phyloP scores from a whole-genome alignment of 2,797 vertebrate species.

The Sebastolobus altivelis region DNA sequence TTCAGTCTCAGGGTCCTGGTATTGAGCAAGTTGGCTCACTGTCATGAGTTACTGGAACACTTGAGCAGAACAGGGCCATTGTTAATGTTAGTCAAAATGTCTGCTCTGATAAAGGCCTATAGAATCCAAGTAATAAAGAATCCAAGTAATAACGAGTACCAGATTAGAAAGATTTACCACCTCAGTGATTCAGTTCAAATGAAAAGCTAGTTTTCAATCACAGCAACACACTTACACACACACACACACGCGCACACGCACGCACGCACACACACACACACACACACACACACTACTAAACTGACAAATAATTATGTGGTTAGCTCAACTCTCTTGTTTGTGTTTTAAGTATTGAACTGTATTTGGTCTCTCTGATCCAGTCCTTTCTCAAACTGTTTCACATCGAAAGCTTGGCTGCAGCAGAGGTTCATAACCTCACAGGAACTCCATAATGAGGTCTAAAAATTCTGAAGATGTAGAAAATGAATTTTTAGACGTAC shows the following conservation, averaged over 20 bases:
- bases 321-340: background rate
- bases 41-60: background rate
- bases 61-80: background rate
- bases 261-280: no score
- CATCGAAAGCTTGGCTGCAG: background rate
- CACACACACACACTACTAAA: background rate
- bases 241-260: background rate
- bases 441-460: conserved; percentile 10
- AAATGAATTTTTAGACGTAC: background rate
- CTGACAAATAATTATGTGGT: background rate
- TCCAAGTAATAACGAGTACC: background rate
- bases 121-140: background rate
- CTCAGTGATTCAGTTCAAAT: background rate
- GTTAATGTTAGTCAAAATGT: background rate
- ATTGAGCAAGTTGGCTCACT: background rate
- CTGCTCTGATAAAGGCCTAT: background rate
- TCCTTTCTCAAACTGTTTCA: conserved; percentile 10
- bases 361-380: background rate
- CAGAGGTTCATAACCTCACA: background rate
- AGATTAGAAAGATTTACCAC: background rate
- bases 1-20: background rate
- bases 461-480: background rate
- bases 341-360: background rate
- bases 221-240: background rate
- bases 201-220: background rate